phyloP scores from a whole-genome alignment of 2,113 vertebrate genomes.

The Larimichthys polyactis region DNA sequence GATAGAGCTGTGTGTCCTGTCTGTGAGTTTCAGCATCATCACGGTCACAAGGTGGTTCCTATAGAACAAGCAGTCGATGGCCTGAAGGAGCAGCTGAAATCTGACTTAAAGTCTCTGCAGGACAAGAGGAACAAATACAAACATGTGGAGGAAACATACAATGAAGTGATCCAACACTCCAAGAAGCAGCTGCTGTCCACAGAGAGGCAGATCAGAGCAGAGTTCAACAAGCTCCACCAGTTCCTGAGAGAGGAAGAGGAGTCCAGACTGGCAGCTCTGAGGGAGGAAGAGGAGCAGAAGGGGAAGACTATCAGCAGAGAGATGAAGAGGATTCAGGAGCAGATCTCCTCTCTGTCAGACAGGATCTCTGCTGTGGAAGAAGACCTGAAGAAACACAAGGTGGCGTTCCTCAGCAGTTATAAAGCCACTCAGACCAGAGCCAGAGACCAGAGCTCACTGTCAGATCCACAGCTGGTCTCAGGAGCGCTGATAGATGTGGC shows the following conservation, averaged over 20 bases:
- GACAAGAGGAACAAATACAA: too few species aligned
- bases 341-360: constrained; percentile 9
- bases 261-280: constrained; percentile 30
- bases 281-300: constrained; percentile 23
- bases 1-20: too few species aligned
- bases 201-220: constrained; percentile 34
- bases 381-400: background rate
- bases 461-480: constrained; percentile 49
- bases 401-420: constrained; percentile 40
- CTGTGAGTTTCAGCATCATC: too few species aligned
- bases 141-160: background rate
- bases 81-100: too few species aligned
- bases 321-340: background rate
- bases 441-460: constrained; percentile 36
- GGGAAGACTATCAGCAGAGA: constrained; percentile 1
- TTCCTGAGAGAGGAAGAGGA: constrained; percentile 48
- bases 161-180: constrained; percentile 10
- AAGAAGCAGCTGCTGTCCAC: constrained; percentile 30
- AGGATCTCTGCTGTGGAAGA: constrained; percentile 1
- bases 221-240: constrained; percentile 30
- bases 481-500: constrained; percentile 52
- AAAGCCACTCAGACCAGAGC: constrained; percentile 38
- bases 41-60: too few species aligned
- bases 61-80: too few species aligned
- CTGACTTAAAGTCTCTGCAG: too few species aligned